Percentiles rank a stretch among this genome's conserved stretches.
These are phyloP conservation scores for Chloroceryle inda DNA, from an alignment of 2,797 vertebrate genomes.

Conservation along the genomic window DNA sequence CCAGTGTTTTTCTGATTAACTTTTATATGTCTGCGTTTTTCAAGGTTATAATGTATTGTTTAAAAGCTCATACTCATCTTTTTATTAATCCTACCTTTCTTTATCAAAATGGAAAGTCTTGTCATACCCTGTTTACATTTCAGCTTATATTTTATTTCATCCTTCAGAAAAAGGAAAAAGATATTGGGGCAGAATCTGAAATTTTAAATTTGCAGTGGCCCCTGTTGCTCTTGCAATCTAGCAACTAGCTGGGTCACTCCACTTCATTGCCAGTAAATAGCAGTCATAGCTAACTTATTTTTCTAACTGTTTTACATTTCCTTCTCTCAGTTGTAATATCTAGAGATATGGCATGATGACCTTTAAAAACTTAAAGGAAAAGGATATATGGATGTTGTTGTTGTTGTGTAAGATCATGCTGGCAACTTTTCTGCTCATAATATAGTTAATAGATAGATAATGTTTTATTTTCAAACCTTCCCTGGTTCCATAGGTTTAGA, in stretches of 20 bases:
- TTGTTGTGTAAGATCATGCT: neutral
- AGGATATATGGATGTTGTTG: neutral
- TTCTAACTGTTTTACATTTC: neutral
- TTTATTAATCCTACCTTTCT: neutral
- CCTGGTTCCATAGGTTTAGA: neutral
- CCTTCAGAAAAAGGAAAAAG: neutral
- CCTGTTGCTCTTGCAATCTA: neutral
- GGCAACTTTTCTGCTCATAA: neutral
- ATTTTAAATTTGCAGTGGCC: neutral
- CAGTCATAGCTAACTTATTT: neutral
- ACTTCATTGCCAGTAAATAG: neutral
- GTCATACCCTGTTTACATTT: slow-evolving; percentile 14
- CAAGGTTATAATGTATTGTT: neutral
- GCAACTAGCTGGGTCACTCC: neutral
- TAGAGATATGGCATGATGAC: neutral
- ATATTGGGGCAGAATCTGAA: neutral
- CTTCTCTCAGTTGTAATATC: neutral
- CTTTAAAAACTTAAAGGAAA: neutral
- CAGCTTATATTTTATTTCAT: neutral
- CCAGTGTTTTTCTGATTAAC: slow-evolving; percentile 53
- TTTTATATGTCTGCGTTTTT: slow-evolving; percentile 44
- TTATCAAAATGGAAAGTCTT: slow-evolving; percentile 27
- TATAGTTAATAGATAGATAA: neutral
- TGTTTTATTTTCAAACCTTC: neutral
- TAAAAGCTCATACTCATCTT: slow-evolving; percentile 1